Evolutionary conservation across 2,888 invertebrate genomes (phyloP).

Genomic region (Amblyjoppa fuscipennis): DNA sequence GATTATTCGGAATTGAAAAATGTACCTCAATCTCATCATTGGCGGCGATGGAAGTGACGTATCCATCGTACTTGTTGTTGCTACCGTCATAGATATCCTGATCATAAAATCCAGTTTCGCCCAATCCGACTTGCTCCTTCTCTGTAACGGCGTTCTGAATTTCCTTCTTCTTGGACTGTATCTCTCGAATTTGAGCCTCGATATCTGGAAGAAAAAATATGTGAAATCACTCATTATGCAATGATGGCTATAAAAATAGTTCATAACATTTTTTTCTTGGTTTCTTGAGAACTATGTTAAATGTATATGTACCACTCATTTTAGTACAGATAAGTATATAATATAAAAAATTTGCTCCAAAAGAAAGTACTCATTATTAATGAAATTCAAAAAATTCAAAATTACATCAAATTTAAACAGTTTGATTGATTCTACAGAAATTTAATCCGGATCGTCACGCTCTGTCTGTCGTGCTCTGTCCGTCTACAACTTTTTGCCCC

Average conservation of each 20-base stretch:
- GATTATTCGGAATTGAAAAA: neutral
- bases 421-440: too few relatives aligned
- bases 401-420: too few relatives aligned
- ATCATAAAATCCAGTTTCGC: constrained; percentile 94
- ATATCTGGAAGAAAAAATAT: constrained; percentile 90
- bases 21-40: constrained; percentile 96
- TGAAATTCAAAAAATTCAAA: too few relatives aligned
- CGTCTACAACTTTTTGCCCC: too few relatives aligned
- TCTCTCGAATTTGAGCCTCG: constrained; percentile 95
- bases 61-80: constrained; percentile 95
- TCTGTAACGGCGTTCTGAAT: constrained; percentile 88
- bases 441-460: too few relatives aligned
- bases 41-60: constrained; percentile 98
- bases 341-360: too few relatives aligned
- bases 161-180: constrained; percentile 95
- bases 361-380: too few relatives aligned
- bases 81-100: constrained; percentile 96
- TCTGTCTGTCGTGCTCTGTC: too few relatives aligned
- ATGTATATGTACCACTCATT: too few relatives aligned
- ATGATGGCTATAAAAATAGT: constrained; percentile 45
- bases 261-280: neutral
- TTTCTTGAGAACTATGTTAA: too few relatives aligned
- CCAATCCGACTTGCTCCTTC: constrained; percentile 93
- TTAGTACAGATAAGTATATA: too few relatives aligned
- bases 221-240: too few relatives aligned